These are phyloP conservation scores for Salarias fasciatus DNA, from an alignment of 2,797 vertebrate genomes.

Conservation along the genomic window DNA sequence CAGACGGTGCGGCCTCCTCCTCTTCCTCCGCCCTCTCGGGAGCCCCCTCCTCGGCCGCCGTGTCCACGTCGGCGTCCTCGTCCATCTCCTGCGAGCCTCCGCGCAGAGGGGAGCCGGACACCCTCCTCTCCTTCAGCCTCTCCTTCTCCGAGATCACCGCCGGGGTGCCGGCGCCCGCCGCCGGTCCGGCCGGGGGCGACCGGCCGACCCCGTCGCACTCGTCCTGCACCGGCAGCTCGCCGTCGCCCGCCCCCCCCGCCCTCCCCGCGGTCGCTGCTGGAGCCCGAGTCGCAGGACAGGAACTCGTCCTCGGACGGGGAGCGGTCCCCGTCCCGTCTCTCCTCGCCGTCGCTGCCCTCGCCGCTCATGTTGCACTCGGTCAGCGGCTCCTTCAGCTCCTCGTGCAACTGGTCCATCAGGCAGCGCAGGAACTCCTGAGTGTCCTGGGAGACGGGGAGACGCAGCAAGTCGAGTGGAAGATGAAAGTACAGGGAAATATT, in stretches of 20 bases:
- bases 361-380: conserved; percentile 76
- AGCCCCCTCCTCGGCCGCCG: conserved; percentile 76
- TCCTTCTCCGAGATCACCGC: conserved; percentile 93
- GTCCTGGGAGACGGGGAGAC: conserved; percentile 54
- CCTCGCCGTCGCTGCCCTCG: conserved; percentile 82
- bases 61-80: conserved; percentile 97
- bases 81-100: conserved; percentile 92
- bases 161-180: not conserved
- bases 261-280: conserved; percentile 93
- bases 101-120: conserved; percentile 87
- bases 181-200: conserved; percentile 63
- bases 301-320: conserved; percentile 96
- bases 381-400: conserved; percentile 95
- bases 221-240: conserved; percentile 88
- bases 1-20: conserved; percentile 8
- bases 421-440: conserved; percentile 99
- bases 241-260: conserved; percentile 78
- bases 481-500: too few species aligned
- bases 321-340: conserved; percentile 88
- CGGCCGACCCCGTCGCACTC: conserved; percentile 79
- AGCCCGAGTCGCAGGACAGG: conserved; percentile 95
- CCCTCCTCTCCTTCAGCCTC: conserved; percentile 91
- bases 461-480: not conserved
- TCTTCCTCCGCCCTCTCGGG: conserved; percentile 60
- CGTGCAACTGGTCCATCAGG: conserved; percentile 98